phyloP scores from a whole-genome alignment of 2,888 invertebrate species.

The Lathronympha strigana region DNA sequence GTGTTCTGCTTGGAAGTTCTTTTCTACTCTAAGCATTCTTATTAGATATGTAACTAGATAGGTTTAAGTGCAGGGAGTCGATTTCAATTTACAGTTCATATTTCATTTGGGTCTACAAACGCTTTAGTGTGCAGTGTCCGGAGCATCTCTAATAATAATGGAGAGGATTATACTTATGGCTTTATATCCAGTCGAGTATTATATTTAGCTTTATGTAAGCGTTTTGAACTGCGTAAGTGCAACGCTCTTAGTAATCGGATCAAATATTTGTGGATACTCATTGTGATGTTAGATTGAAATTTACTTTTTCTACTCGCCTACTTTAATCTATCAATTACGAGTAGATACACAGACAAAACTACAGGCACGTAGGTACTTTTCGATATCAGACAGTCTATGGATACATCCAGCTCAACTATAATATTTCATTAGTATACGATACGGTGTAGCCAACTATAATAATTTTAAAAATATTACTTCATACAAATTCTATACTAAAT shows the following conservation, averaged over 20 bases:
- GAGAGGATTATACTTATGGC: conserved; percentile 11
- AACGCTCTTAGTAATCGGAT: conserved; percentile 14
- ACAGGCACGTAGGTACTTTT: not conserved
- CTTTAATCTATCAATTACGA: too few relatives aligned
- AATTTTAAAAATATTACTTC: too few relatives aligned
- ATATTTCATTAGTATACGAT: too few relatives aligned
- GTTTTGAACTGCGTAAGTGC: conserved; percentile 17
- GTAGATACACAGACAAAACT: too few relatives aligned
- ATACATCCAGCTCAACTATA: too few relatives aligned
- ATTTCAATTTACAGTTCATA: conserved; percentile 15
- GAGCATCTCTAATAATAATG: conserved; percentile 19
- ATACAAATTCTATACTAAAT: too few relatives aligned
- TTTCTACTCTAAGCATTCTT: conserved; percentile 19
- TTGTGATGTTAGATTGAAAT: too few relatives aligned
- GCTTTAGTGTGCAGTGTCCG: not conserved
- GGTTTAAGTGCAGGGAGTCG: not conserved
- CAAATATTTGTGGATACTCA: not conserved
- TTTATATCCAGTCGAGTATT: conserved; percentile 9
- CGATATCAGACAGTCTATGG: not conserved
- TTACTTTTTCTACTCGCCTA: too few relatives aligned
- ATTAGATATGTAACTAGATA: conserved; percentile 20
- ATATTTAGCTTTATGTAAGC: conserved; percentile 21
- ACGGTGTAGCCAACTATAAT: not conserved
- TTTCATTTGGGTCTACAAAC: conserved; percentile 24
- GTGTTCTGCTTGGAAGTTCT: conserved; percentile 9